phyloP scores from a whole-genome alignment of 2,888 invertebrate species.

The Callinectes sapidus region DNA sequence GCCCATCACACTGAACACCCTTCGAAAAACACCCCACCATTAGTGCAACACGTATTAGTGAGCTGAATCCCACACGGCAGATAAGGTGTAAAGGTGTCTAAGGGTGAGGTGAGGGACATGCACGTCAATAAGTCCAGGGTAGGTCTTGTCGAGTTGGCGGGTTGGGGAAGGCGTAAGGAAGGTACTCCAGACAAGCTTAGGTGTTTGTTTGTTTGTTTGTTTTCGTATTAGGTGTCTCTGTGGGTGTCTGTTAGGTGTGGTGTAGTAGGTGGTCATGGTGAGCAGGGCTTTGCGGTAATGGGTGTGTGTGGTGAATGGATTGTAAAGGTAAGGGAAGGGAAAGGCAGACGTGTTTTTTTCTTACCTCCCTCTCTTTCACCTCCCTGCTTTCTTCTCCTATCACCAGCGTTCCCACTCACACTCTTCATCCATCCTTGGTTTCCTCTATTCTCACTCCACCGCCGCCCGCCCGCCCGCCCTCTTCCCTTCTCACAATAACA shows the following conservation, averaged over 20 bases:
- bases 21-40: neutral
- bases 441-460: too few relatives aligned
- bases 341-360: neutral
- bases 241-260: neutral
- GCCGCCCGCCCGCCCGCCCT: neutral
- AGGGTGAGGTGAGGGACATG: neutral
- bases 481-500: neutral
- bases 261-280: neutral
- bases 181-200: neutral
- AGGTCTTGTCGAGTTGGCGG: too few relatives aligned
- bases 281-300: neutral
- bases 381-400: too few relatives aligned
- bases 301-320: neutral
- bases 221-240: neutral
- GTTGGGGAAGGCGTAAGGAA: too few relatives aligned
- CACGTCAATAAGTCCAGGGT: neutral
- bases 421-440: too few relatives aligned
- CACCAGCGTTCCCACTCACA: too few relatives aligned
- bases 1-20: neutral
- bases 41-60: neutral
- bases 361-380: neutral
- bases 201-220: neutral
- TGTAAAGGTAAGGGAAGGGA: neutral
- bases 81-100: neutral
- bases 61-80: neutral